These are phyloP conservation scores for Branchipolynoe longqiensis DNA, from an alignment of 2,888 invertebrate species.

Conservation along the genomic window DNA sequence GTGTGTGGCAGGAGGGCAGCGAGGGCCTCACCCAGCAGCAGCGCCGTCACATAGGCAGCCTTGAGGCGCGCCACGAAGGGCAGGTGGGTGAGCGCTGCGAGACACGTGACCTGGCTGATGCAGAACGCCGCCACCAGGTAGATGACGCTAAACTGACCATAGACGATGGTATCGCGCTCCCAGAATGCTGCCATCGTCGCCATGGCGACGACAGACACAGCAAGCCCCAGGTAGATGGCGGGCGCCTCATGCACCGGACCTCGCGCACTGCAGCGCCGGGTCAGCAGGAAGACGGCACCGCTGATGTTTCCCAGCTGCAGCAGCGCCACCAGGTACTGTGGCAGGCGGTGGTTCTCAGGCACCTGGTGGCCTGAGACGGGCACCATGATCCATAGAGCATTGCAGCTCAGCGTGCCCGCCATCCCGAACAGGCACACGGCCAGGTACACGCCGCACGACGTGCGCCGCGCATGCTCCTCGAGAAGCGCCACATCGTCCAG, in stretches of 20 bases:
- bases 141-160: slow-evolving; percentile 61
- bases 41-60: slow-evolving; percentile 61
- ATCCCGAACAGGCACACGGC: slow-evolving; percentile 35
- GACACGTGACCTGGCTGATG: slow-evolving; percentile 57
- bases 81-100: slow-evolving; percentile 63
- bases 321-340: slow-evolving; percentile 61
- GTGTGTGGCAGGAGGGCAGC: slow-evolving; percentile 63
- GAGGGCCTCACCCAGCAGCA: slow-evolving; percentile 63
- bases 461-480: slow-evolving; percentile 35
- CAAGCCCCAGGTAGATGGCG: slow-evolving; percentile 62
- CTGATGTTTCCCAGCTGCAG: slow-evolving; percentile 61
- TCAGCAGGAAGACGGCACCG: slow-evolving; percentile 61
- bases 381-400: slow-evolving; percentile 65
- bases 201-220: slow-evolving; percentile 53
- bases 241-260: slow-evolving; percentile 62
- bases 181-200: slow-evolving; percentile 62
- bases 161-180: slow-evolving; percentile 39
- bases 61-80: slow-evolving; percentile 62
- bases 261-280: slow-evolving; percentile 40
- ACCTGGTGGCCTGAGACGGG: slow-evolving; percentile 58
- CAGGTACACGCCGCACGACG: slow-evolving; percentile 46
- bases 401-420: slow-evolving; percentile 56
- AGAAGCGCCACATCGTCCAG: slow-evolving; percentile 44
- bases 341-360: slow-evolving; percentile 62
- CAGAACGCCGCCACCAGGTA: slow-evolving; percentile 62